These are phyloP conservation scores for Desoria tigrina DNA, from an alignment of 2,888 invertebrate genomes.

Conservation along the genomic window DNA sequence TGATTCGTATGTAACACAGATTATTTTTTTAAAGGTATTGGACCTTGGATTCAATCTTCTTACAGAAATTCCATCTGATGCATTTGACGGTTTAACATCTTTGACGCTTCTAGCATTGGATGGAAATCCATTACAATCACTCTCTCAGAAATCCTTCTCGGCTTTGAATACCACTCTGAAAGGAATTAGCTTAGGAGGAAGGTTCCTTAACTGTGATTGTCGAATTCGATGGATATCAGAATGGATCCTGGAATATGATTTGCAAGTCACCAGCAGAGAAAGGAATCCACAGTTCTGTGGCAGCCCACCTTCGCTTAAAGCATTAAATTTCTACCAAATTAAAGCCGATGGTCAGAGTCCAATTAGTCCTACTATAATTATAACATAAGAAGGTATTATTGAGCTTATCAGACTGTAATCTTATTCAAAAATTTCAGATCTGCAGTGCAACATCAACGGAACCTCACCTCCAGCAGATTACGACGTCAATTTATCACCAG, in stretches of 20 bases:
- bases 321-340: constrained; percentile 83
- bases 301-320: constrained; percentile 74
- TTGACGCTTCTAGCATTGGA: constrained; percentile 67
- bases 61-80: constrained; percentile 75
- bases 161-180: constrained; percentile 79
- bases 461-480: constrained; percentile 46
- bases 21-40: constrained; percentile 64
- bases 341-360: constrained; percentile 73
- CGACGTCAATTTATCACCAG: constrained; percentile 24
- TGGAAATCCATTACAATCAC: constrained; percentile 83
- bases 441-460: constrained; percentile 51
- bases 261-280: constrained; percentile 89
- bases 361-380: too few relatives aligned
- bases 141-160: constrained; percentile 74
- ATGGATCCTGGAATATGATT: constrained; percentile 82
- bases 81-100: constrained; percentile 62
- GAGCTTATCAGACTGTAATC: background rate
- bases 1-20: background rate
- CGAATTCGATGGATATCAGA: constrained; percentile 83
- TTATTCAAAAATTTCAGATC: constrained; percentile 49
- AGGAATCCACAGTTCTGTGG: constrained; percentile 88
- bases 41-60: constrained; percentile 90
- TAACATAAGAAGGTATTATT: background rate
- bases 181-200: constrained; percentile 82
- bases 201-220: constrained; percentile 86